phyloP scores from a whole-genome alignment of 2,113 vertebrate species.

The Bettongia penicillata region DNA sequence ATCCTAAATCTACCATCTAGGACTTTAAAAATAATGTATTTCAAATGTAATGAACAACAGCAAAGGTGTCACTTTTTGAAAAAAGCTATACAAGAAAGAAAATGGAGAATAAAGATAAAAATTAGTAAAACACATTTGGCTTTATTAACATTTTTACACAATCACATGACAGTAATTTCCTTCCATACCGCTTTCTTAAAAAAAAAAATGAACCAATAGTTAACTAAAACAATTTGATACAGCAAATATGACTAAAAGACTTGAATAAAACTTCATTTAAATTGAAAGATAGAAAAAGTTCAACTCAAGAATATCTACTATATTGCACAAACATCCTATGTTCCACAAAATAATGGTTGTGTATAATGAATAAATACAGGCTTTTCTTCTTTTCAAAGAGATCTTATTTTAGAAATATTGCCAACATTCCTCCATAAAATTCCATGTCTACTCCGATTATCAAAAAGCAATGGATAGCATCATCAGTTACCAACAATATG shows the following conservation, averaged over 20 bases:
- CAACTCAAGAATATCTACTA: neutral
- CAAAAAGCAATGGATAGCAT: neutral
- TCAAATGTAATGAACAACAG: neutral
- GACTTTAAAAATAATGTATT: neutral
- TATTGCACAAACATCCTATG: neutral
- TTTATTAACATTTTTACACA: neutral
- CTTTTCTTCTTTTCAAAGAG: neutral
- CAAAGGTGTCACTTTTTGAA: neutral
- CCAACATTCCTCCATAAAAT: neutral
- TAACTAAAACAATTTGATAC: neutral
- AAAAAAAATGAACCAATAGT: neutral
- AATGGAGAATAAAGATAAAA: neutral
- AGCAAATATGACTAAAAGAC: neutral
- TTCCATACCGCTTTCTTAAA: neutral
- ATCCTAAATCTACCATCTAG: neutral
- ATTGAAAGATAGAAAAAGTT: neutral
- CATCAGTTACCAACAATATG: neutral
- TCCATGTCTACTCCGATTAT: neutral
- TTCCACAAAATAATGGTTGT: neutral
- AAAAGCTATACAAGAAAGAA: neutral
- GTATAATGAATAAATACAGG: neutral
- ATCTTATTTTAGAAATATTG: neutral
- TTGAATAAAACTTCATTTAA: neutral
- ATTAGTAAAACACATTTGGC: neutral
- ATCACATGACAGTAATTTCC: neutral